Conservation (phyloP, 2,888 invertebrate genomes). For the Ctenicera cuprea region DNA sequence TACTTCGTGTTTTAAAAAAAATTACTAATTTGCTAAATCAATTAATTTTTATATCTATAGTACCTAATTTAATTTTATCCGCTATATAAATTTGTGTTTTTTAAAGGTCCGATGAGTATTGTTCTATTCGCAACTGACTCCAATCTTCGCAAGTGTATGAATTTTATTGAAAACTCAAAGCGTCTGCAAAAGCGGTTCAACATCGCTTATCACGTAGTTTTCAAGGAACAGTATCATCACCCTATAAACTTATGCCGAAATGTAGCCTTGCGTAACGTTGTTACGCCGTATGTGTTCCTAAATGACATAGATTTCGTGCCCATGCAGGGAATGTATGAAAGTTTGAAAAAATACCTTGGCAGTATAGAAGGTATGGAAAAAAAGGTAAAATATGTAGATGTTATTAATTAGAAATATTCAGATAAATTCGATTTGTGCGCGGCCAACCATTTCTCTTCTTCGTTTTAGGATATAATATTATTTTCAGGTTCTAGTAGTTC, state of each 20-base stretch:
- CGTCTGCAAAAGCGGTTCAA: conserved; percentile 83
- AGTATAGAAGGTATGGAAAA: conserved; percentile 65
- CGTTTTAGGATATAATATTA: neutral
- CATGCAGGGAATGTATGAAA: conserved; percentile 85
- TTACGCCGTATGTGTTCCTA: conserved; percentile 89
- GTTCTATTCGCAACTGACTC: conserved; percentile 92
- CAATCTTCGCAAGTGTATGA: conserved; percentile 86
- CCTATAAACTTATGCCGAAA: conserved; percentile 94
- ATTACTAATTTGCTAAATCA: too few species aligned
- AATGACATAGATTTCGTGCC: conserved; percentile 94
- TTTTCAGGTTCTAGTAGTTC: conserved; percentile 83
- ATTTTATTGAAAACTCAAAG: conserved; percentile 84
- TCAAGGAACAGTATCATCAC: conserved; percentile 93
- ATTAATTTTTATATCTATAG: too few species aligned
- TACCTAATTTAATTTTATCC: too few species aligned
- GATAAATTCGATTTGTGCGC: too few species aligned
- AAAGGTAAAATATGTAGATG: too few species aligned
- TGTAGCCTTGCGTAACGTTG: conserved; percentile 86
- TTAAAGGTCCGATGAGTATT: conserved; percentile 86
- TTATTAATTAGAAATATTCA: too few species aligned
- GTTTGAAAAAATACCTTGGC: conserved; percentile 77
- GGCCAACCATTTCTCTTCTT: too few species aligned
- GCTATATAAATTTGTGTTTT: too few species aligned
- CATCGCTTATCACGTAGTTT: conserved; percentile 93
- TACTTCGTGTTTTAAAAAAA: too few species aligned